A percentile compares a stretch with the other conserved stretches of the same genome.
These are phyloP conservation scores for Mythimna vitellina DNA, from an alignment of 2,888 invertebrate genomes.

Conservation along the genomic window DNA sequence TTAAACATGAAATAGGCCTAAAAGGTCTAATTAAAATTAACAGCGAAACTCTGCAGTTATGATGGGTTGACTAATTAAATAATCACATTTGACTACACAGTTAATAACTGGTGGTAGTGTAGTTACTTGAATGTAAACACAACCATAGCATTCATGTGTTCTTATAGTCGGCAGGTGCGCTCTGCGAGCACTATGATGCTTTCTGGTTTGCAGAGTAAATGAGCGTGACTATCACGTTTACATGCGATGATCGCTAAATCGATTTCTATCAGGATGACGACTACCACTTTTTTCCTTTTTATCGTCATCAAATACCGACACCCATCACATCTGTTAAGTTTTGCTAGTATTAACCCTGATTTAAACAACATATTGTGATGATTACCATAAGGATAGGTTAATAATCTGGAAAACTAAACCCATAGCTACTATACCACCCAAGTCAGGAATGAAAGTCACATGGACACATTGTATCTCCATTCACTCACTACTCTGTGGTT, in stretches of 20 bases:
- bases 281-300: not conserved
- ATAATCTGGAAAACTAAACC: too few relatives aligned
- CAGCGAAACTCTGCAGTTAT: too few relatives aligned
- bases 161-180: too few relatives aligned
- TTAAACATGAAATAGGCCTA: not conserved
- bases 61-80: not conserved
- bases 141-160: too few relatives aligned
- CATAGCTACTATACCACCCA: not conserved
- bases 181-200: too few relatives aligned
- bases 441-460: not conserved
- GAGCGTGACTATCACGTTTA: not conserved
- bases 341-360: too few relatives aligned
- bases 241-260: not conserved
- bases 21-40: not conserved
- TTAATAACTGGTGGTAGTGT: not conserved
- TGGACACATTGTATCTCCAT: constrained; percentile 9
- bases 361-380: not conserved
- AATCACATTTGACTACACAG: too few relatives aligned
- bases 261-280: not conserved
- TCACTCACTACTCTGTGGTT: constrained; percentile 26
- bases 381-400: not conserved
- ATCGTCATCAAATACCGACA: not conserved
- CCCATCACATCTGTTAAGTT: not conserved
- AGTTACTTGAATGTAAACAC: not conserved
- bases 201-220: too few relatives aligned